Conservation (phyloP, 2,888 invertebrate species). For the Mythimna lalbum region DNA sequence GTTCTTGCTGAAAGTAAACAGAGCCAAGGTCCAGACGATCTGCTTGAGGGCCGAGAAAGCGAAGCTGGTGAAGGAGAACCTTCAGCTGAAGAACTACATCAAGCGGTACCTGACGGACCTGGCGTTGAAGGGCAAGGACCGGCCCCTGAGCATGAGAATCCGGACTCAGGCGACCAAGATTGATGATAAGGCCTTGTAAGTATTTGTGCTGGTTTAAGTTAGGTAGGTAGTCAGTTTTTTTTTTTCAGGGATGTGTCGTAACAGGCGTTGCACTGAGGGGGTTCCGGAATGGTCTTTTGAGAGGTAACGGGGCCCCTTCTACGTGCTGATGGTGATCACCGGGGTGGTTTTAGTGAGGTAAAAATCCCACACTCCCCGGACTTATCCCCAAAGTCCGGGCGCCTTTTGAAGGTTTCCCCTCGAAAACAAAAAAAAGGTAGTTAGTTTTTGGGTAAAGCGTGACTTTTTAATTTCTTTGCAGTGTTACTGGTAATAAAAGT, state of each 20-base stretch:
- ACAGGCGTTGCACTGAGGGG: too few species aligned
- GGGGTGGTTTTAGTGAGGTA: too few species aligned
- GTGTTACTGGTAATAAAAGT: too few species aligned
- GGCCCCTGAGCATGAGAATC: constrained; percentile 79
- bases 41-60: constrained; percentile 83
- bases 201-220: constrained; percentile 12
- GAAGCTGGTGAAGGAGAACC: constrained; percentile 91
- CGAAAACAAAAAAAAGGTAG: too few species aligned
- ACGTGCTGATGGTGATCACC: too few species aligned
- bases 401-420: too few species aligned
- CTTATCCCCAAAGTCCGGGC: too few species aligned
- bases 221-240: background rate
- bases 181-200: constrained; percentile 56
- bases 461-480: too few species aligned
- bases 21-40: constrained; percentile 83
- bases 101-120: constrained; percentile 91
- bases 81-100: constrained; percentile 91
- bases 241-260: too few species aligned
- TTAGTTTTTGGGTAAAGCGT: background rate
- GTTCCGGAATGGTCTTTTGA: too few species aligned
- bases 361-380: too few species aligned
- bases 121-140: constrained; percentile 85
- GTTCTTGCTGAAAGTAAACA: constrained; percentile 91
- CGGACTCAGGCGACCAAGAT: constrained; percentile 72
- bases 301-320: too few species aligned